Base-by-base conservation (phyloP, 2,113 vertebrate species). In the Vombatus ursinus region DNA sequence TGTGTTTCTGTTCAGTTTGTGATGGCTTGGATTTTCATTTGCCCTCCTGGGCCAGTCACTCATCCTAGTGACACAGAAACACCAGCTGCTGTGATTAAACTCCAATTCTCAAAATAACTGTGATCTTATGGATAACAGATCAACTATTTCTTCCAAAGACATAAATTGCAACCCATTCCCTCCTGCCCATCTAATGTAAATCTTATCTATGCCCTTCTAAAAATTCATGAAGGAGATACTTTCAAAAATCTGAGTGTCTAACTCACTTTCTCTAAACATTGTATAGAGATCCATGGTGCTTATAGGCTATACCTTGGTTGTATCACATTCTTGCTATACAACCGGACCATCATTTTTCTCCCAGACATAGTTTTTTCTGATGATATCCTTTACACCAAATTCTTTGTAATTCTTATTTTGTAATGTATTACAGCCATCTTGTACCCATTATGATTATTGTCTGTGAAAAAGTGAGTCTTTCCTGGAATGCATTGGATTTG, bases 1-100 rank as follows among this genome's bases (percentile, higher is more conserved):
- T 77, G 31, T 68, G 31, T 7, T 26, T 5, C 24, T 47, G 14
- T 26, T 44, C 0, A 48, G 94, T 94, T 94, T 91, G 7, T 44
- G 94, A 52, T 37, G 95, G 26, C 0, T 16, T 93, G 57, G 14
- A 26, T 95, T 96, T 90, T 94, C 92, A 95, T 89, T 96, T 97
- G 96, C 95, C 50, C 37, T 95, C 92, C 0, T 2, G 89, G 90
- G n/a, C 47, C 90, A 50, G 0, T 0, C 37, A 90, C 89, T 77
- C 61, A 68, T 26, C 90, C 50, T 94, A 50, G 24, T 49, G 3
- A 0, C 16, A 90, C 3, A 26, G 48, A 50, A 50, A 28, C 10
- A 90, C 11, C 47, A 90, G 48, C 37, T 9, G 50, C 10, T 90
- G 48, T 49, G 23, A 90, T 48, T 90, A 48, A 8, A 49, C 2